Evolutionary conservation across 2,797 vertebrate genomes (phyloP), one percentile per base, ranked within the genome.

Genomic region (Florisuga fusca): DNA sequence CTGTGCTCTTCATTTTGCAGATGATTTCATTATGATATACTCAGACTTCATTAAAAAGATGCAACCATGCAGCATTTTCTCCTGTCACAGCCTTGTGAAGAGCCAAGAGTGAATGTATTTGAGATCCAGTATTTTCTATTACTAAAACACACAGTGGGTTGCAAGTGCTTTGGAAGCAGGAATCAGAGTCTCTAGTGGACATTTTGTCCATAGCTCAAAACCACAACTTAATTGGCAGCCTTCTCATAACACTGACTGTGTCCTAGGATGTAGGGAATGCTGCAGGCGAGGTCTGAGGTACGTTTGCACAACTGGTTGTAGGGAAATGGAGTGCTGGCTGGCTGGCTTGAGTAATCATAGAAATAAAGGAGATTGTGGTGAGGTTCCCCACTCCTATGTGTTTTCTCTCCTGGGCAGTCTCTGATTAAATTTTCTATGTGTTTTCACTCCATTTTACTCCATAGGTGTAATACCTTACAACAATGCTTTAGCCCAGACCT

Each of bases 121-220:
- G 63, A 80, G 86, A 94, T 46, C 73, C 58, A 41, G n/a, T 53
- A 5, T 46, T 15, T 93, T 94, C 61, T 50, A 67, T 71, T 77
- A 54, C 64, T 93, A 67, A 79, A 96, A 84, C 27, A 45, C 27
- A 41, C 51, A 13, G 67, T 92, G 84, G 77, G 54, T 84, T 93
- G 87, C 80, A 84, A 90, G 73, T 84, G 76, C 84, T 95, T 77
- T 78, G 66, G 68, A 96, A 93, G 87, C n/a, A 84, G 53, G 87
- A 93, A 73, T 92, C 55, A 3, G 81, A 75, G 71, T 90, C 95
- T 96, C 93, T 88, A 59, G 92, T 92, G 94, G 92, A 88, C 51
- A 17, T 88, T 95, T 94, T 73, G 58, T 88, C 89, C 93, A 5
- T 90, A 96, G 87, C 69, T 95, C 81, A 94, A 94, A 96, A 87